Percentiles rank a stretch among this genome's conserved stretches.
Evolutionary conservation across 2,888 invertebrate genomes (phyloP).

Genomic region (Fissipunctia ypsillon): DNA sequence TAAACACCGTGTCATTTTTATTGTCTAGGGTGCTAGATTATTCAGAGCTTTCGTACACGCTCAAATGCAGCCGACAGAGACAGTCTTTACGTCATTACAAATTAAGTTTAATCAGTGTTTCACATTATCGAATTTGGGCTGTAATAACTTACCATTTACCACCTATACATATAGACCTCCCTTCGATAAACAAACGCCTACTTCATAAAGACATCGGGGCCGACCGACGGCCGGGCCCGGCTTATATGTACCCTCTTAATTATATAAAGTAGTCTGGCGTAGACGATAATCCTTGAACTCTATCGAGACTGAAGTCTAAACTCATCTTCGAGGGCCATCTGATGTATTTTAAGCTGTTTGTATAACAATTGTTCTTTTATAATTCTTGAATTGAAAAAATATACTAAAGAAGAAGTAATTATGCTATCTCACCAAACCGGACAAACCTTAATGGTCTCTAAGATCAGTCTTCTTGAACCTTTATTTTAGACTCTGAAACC

Average conservation of each 20-base stretch:
- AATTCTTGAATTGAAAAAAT: not conserved
- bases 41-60: not conserved
- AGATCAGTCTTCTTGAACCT: not conserved
- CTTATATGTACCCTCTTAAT: slow-evolving; percentile 48
- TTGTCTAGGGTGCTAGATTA: not conserved
- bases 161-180: not conserved
- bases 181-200: slow-evolving; percentile 28
- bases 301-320: slow-evolving; percentile 36
- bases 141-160: not conserved
- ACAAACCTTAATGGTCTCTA: not conserved
- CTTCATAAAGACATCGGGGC: slow-evolving; percentile 29
- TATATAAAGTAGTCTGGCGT: slow-evolving; percentile 40
- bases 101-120: slow-evolving; percentile 1
- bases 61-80: not conserved
- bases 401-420: not conserved
- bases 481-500: not conserved
- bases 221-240: slow-evolving; percentile 28
- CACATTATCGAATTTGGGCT: not conserved
- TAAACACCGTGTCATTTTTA: not conserved
- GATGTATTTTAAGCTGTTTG: not conserved
- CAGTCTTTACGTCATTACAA: not conserved
- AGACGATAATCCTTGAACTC: slow-evolving; percentile 48
- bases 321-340: not conserved
- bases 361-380: too few relatives aligned
- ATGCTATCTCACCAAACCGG: not conserved